Evolutionary conservation across 2,888 invertebrate species (phyloP), one percentile per base, ranked within the genome.

Genomic region (Nesidiocoris tenuis): DNA sequence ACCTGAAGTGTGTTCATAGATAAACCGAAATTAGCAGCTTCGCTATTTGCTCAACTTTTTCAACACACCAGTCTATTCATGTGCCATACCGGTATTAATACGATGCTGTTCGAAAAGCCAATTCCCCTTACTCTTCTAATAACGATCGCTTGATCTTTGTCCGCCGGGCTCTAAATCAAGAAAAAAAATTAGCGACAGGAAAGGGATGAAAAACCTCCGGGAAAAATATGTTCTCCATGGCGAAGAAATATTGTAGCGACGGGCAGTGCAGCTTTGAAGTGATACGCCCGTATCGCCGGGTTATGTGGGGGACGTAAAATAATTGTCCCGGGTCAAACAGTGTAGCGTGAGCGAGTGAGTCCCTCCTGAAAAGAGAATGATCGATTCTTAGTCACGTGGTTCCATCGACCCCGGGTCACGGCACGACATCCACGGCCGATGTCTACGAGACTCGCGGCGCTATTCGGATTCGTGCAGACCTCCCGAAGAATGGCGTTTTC

Each of bases 301-400:
- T 39, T 39, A 12, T 3, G 39, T 23, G 61, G 19, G 12, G 18
- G 25, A 25, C n/a, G 24, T 25, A 64, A 17, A 64, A 25, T 25
- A 64, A 64, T 64, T 64, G 64, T 25, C 25, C 25, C 7, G 64
- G 64, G 64, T 64, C 64, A 64, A 64, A 25, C 64, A 25, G 24
- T 64, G 64, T 64, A 64, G 64, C 64, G 64, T 64, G 64, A 64
- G 64, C 25, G 64, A 23, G 24, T 64, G 24, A 39, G 39, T 39
- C 39, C 39, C 12, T 39, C 12, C 39, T 39, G 39, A 39, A 12
- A 39, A 12, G 39, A 64, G 64, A 64, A 64, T 64, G 64, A 64
- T 64, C 64, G 64, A 64, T 64, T 64, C 25, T 25, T 12, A 64
- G 64, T 64, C 64, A 64, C 64, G 64, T 64, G 64, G 24, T 25